phyloP scores from a whole-genome alignment of 1,140 invertebrate genomes.

The Nephila pilipes region DNA sequence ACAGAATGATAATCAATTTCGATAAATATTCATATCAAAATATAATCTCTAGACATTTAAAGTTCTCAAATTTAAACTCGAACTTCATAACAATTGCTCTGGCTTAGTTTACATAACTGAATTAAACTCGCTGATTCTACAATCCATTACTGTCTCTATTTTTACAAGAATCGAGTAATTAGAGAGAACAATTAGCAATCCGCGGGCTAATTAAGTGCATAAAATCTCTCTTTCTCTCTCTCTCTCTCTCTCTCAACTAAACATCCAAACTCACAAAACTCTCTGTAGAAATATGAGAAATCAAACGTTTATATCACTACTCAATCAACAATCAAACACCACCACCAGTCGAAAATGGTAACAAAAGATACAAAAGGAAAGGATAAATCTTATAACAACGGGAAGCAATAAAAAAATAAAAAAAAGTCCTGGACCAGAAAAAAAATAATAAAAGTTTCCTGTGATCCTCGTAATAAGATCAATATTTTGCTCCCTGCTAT shows the following conservation, averaged over 20 bases:
- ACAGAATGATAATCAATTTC: too few relatives aligned
- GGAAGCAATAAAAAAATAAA: not conserved
- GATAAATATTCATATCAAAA: too few relatives aligned
- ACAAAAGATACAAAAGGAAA: slow-evolving; percentile 10
- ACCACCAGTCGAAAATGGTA: too few relatives aligned
- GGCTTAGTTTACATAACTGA: not conserved
- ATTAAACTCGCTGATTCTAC: not conserved
- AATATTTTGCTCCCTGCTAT: slow-evolving; percentile 72
- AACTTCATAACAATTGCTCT: not conserved
- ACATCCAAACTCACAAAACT: not conserved
- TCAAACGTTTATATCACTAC: not conserved
- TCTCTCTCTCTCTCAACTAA: too few relatives aligned
- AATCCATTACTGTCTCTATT: not conserved
- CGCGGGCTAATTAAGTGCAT: slow-evolving; percentile 4
- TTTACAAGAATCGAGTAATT: slow-evolving; percentile 7
- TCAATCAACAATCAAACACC: not conserved
- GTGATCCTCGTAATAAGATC: slow-evolving; percentile 74
- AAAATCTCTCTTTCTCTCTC: too few relatives aligned
- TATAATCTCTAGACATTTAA: not conserved
- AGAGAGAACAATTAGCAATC: not conserved
- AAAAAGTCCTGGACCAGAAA: slow-evolving; percentile 34
- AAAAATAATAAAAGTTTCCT: slow-evolving; percentile 18
- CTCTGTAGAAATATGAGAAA: not conserved
- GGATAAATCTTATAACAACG: slow-evolving; percentile 24
- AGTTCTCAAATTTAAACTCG: not conserved